phyloP scores from a whole-genome alignment of 2,797 vertebrate genomes.

The Phoebastria nigripes region DNA sequence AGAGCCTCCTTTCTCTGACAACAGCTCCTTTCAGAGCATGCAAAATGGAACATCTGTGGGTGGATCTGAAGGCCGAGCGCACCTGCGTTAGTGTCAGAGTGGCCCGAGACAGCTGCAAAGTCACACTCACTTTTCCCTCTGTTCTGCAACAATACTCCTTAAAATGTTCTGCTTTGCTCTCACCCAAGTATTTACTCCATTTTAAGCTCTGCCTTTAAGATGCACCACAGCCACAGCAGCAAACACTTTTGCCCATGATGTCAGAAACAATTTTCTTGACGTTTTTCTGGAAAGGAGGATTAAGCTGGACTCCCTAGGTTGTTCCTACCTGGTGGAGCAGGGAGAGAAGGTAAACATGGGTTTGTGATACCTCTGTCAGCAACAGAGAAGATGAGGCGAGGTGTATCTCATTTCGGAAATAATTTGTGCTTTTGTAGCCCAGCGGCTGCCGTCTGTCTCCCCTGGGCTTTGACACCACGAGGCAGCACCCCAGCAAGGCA shows the following conservation, averaged over 20 bases:
- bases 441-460: accelerated
- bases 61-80: not conserved
- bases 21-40: not conserved
- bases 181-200: not conserved
- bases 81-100: not conserved
- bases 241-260: accelerated
- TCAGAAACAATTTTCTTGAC: not conserved
- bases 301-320: not conserved
- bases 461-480: not conserved
- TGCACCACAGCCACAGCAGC: not conserved
- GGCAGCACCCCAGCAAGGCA: not conserved
- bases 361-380: not conserved
- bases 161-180: not conserved
- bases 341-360: not conserved
- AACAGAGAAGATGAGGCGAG: not conserved
- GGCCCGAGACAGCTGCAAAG: not conserved
- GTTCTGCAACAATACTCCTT: not conserved
- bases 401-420: not conserved
- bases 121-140: not conserved
- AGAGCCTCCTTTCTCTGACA: not conserved
- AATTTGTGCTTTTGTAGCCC: not conserved
- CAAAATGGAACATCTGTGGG: not conserved
- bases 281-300: not conserved
- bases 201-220: not conserved
- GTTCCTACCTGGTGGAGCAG: not conserved